Evolutionary conservation across 2,113 vertebrate species (phyloP), one percentile per base, ranked within the genome.

Genomic region (Lontra canadensis): DNA sequence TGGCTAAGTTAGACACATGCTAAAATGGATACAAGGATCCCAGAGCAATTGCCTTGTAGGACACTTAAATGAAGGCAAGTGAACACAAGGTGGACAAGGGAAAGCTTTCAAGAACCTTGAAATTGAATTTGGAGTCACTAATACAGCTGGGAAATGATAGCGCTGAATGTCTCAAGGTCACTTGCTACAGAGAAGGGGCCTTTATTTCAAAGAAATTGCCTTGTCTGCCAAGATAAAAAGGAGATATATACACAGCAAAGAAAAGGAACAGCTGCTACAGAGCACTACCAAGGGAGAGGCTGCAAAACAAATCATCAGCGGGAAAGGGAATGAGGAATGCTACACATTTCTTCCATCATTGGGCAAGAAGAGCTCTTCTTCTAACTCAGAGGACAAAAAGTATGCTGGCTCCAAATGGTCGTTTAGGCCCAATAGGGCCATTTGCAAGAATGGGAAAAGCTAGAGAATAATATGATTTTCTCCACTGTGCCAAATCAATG

Each of bases 141-240:
- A 96, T 94, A 96, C 79, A 95, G 96, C 96, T 97, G 94, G 97
- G 82, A 96, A 97, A 97, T 67, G 59, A 98, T 85, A 97, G 92
- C 18, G 3, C 79, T 31, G 90, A 90, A 80, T 96, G 90, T 93
- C 86, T 96, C 95, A 96, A 97, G 97, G 97, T 98, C 95, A 83
- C 95, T 93, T 96, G 82, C 44, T 49, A 44, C 59, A 86, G 96
- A 96, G 92, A 97, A 97, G 85, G 88, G 88, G 93, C 55, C 94
- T 96, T 96, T 97, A 97, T 96, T 98, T 97, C 97, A 96, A 96
- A 98, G 97, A 97, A 97, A 97, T 96, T 90, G 93, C 80, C 92
- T 49, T 94, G 96, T 96, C 97, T 96, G 94, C 95, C 82, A 88
- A 94, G 97, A 97, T 95, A 80, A 94, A 97, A 96, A 92, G 55